Base-by-base conservation (phyloP, 2,888 invertebrate species). In the Onthophagus sagittarius region DNA sequence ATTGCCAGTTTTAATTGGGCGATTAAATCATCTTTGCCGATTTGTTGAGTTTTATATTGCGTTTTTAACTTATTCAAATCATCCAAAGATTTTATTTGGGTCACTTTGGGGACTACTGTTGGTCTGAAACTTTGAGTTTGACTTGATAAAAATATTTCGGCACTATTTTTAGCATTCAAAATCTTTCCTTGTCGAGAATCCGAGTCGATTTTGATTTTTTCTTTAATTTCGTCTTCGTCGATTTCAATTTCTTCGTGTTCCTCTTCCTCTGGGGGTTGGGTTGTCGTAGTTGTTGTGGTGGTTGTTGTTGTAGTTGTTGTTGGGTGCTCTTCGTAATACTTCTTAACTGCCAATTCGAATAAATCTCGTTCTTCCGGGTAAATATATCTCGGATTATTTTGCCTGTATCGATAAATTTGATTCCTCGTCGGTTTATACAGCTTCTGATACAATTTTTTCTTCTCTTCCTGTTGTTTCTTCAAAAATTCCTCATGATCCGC, bases 1-100 rank as follows among this genome's bases (percentile, higher is more conserved):
- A 94, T 86, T 0, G 93, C 93, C 23, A 92, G 87, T 81, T 92
- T 91, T 7, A 94, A 82, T 81, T 94, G 94, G 76, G 92, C 92
- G 5, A 94, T 82, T 39, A 94, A 87, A 76, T 93, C 90, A 64
- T 94, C 93, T 78, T 92, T 90, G 76, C 90, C 90, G 2, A 90
- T 87, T 73, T 90, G 86, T 69, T 91, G 89, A 11, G 81, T 82
- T 78, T 83, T 84, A 77, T 84, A 84, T 78, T 84, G 83, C 71
- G 81, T 83, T 77, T 84, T 88, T 23, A 85, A 76, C 33, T 78
- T 76, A 73, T 82, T 82, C 70, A 86, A 78, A 72, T 86, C 84
- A 70, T 85, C 84, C 15, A 86, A 75, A 0, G 83, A 83, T 74
- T 83, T 83, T 6, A 85, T 83, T 0, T 82, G 77, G 74, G 82